These are phyloP conservation scores for Ptychochromis oligacanthus DNA, from an alignment of 2,113 vertebrate genomes.

Conservation along the genomic window DNA sequence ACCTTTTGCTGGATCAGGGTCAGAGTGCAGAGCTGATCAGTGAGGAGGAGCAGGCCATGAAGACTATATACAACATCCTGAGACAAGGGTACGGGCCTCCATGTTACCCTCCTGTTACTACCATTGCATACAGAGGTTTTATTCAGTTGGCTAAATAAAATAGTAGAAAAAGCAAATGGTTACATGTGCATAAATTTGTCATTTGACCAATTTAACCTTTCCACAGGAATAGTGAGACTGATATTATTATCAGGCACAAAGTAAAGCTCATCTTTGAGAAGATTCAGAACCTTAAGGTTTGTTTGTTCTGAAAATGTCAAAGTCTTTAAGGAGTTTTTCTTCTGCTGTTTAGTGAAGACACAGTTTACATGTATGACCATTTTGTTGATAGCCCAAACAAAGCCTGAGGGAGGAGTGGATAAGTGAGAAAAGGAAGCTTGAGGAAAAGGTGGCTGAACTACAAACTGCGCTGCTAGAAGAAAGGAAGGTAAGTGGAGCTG, in stretches of 20 bases:
- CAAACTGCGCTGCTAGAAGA: slow-evolving; percentile 81
- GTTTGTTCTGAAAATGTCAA: neutral
- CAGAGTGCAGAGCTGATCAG: slow-evolving; percentile 78
- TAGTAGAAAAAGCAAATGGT: neutral
- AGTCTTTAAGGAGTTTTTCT: neutral
- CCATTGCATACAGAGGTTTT: neutral
- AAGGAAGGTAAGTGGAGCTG: slow-evolving; percentile 76
- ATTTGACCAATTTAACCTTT: neutral
- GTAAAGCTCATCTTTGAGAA: slow-evolving; percentile 85
- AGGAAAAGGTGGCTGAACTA: slow-evolving; percentile 80
- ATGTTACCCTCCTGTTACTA: neutral
- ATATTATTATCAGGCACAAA: slow-evolving; percentile 82
- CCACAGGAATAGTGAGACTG: slow-evolving; percentile 84
- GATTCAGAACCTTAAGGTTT: slow-evolving; percentile 83
- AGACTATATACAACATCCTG: slow-evolving; percentile 85
- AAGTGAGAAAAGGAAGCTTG: slow-evolving; percentile 77
- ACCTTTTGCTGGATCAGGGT: slow-evolving; percentile 91
- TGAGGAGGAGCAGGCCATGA: slow-evolving; percentile 81
- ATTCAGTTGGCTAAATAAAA: neutral
- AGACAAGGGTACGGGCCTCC: slow-evolving; percentile 83
- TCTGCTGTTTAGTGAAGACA: neutral
- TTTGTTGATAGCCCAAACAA: slow-evolving; percentile 59
- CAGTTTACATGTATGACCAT: neutral
- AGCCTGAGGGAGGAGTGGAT: slow-evolving; percentile 54
- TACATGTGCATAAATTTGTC: neutral